Percentiles rank a stretch among this genome's conserved stretches.
Evolutionary conservation across 2,888 invertebrate species (phyloP).

Genomic region (Himalopsyche tibetana): DNA sequence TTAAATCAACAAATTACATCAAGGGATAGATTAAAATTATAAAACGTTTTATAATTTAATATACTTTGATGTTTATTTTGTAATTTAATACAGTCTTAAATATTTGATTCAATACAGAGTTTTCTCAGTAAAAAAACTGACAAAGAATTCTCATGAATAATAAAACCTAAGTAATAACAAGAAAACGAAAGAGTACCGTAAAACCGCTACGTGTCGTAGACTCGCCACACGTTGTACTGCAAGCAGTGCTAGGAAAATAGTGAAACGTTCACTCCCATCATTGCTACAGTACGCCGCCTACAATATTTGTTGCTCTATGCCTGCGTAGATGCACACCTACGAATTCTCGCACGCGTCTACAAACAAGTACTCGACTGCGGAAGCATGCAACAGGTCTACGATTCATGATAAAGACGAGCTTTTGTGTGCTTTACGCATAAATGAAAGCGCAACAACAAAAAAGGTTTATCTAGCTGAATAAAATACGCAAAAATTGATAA

Average conservation of each 20-base stretch:
- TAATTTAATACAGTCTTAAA: too few relatives aligned
- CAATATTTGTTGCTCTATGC: not conserved
- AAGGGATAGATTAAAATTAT: too few relatives aligned
- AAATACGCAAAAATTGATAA: not conserved
- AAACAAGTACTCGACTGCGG: not conserved
- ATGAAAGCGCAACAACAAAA: slow-evolving; percentile 17
- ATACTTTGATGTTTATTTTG: too few relatives aligned
- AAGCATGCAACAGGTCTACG: not conserved
- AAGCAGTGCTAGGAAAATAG: slow-evolving; percentile 7
- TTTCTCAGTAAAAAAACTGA: too few relatives aligned
- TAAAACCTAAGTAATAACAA: too few relatives aligned
- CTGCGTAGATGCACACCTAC: not conserved
- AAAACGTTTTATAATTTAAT: too few relatives aligned
- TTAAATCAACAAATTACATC: too few relatives aligned
- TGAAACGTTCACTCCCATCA: not conserved
- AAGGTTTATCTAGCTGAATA: slow-evolving; percentile 18
- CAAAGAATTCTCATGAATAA: too few relatives aligned
- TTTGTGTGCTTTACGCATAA: slow-evolving; percentile 3
- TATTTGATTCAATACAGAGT: too few relatives aligned
- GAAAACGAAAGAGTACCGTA: not conserved
- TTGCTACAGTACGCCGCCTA: not conserved
- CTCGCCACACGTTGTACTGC: not conserved
- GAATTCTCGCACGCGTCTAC: not conserved
- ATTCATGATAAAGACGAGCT: not conserved
- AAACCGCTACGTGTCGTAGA: slow-evolving; percentile 4